Base-by-base conservation (phyloP, 1,140 invertebrate genomes). In the Drosophila sproati region DNA sequence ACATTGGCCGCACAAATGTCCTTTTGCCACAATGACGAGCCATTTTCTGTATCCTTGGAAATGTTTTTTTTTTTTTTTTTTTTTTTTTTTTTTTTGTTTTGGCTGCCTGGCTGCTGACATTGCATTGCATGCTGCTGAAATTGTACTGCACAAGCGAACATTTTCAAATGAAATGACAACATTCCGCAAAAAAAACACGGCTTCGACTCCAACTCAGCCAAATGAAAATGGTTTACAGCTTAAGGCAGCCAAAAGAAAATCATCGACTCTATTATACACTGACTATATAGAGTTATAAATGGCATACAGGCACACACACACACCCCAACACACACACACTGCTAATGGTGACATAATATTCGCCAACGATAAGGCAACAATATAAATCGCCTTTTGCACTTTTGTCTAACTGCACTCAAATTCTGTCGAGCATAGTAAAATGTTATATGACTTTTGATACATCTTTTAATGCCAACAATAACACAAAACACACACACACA, bases 21-120 rank as follows among this genome's bases (percentile, higher is more conserved):
- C 77, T 69, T 63, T 7, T 4, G 32, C 34, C 3, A 78, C 56
- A 72, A 74, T 55, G 50, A 37, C 55, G 37, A 39, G 32, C 67
- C 77, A 83, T 89, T 87, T 80, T 87, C 80, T 88, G 83, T 87
- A 88, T 87, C 77, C 83, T 88, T 83, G 85, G 80, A 74, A 76
- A 77, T 82, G 73, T 72, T 5, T 60, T 68, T 79, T 82, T 73
- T 72, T 5, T 60, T 68, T 74, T 61, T 54, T 55, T 34, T 34
- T 34, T 34, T 34, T 34, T 34, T 34, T 34, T 2, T 34, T 5
- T 48, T 7, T 48, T 31, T 34, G 34, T 20, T 20, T 20, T 20
- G 20, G 0, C 1, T 20, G 20, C 20, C 20, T 20, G 20, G 20
- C 20, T 20, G 20, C 20, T 20, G 34, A 34, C 34, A 34, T 4